phyloP scores from a whole-genome alignment of 2,797 vertebrate genomes.

The Nasua narica region DNA sequence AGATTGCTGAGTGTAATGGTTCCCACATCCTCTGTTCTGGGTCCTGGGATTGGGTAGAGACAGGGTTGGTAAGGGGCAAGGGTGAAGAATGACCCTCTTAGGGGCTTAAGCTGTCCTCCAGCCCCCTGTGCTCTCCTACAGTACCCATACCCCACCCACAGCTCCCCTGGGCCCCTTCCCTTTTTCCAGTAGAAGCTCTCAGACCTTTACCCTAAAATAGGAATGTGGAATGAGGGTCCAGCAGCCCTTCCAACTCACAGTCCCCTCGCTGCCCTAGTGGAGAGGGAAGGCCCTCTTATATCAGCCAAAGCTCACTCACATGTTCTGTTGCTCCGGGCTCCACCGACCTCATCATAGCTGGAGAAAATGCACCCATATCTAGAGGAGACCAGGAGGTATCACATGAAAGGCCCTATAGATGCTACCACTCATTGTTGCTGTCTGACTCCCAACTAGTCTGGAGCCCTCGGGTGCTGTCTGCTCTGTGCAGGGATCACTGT shows the following conservation, averaged over 20 bases:
- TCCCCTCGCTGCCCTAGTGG: not conserved
- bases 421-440: too few relatives aligned
- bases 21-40: not conserved
- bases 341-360: accelerated
- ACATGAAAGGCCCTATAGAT: not conserved
- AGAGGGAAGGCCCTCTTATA: too few relatives aligned
- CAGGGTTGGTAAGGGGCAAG: not conserved
- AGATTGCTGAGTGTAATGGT: not conserved
- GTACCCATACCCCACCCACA: accelerated
- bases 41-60: not conserved
- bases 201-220: too few relatives aligned
- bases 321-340: conserved; percentile 73
- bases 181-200: not conserved
- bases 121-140: not conserved
- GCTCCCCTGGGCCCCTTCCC: not conserved
- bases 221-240: not conserved
- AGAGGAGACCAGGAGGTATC: not conserved
- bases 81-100: not conserved
- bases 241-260: too few relatives aligned
- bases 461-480: not conserved
- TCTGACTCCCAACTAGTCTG: not conserved
- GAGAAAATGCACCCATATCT: not conserved
- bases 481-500: not conserved
- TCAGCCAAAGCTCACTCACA: not conserved
- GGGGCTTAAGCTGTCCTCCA: too few relatives aligned